phyloP scores from a whole-genome alignment of 2,888 invertebrate genomes.

The Lepidocyrtinus sp. region DNA sequence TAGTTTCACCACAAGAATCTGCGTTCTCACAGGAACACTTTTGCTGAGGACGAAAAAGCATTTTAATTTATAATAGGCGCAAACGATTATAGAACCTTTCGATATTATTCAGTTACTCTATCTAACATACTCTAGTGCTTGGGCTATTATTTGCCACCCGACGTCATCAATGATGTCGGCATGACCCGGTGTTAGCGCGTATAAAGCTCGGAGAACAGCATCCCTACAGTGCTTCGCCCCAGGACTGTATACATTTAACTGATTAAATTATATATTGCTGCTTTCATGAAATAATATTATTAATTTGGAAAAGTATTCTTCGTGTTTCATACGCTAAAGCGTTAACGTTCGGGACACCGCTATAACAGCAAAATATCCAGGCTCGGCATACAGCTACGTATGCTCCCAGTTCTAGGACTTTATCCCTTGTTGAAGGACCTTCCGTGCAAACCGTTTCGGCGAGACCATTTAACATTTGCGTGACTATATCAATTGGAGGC shows the following conservation, averaged over 20 bases:
- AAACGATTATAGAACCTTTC: background rate
- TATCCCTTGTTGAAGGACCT: slow-evolving; percentile 29
- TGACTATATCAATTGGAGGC: slow-evolving; percentile 30
- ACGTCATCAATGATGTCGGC: slow-evolving; percentile 62
- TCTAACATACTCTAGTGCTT: slow-evolving; percentile 62
- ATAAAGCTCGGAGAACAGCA: slow-evolving; percentile 54
- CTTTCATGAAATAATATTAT: background rate
- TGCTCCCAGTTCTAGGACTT: slow-evolving; percentile 48
- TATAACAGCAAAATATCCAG: slow-evolving; percentile 62
- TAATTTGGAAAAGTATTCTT: background rate
- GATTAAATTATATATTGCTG: background rate
- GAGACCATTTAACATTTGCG: slow-evolving; percentile 34
- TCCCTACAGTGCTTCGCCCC: slow-evolving; percentile 55
- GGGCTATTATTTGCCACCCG: slow-evolving; percentile 63
- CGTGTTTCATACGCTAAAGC: background rate
- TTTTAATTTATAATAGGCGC: too few species aligned
- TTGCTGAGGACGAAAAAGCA: slow-evolving; percentile 19
- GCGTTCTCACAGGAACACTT: slow-evolving; percentile 41
- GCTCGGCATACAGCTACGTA: slow-evolving; percentile 58
- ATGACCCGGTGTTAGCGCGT: slow-evolving; percentile 57
- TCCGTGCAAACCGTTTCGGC: slow-evolving; percentile 38
- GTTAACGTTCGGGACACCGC: slow-evolving; percentile 25
- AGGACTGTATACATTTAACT: slow-evolving; percentile 45
- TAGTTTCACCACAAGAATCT: slow-evolving; percentile 52
- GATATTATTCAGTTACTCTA: background rate